phyloP scores from a whole-genome alignment of 2,113 vertebrate genomes.

The Noturus placidus region DNA sequence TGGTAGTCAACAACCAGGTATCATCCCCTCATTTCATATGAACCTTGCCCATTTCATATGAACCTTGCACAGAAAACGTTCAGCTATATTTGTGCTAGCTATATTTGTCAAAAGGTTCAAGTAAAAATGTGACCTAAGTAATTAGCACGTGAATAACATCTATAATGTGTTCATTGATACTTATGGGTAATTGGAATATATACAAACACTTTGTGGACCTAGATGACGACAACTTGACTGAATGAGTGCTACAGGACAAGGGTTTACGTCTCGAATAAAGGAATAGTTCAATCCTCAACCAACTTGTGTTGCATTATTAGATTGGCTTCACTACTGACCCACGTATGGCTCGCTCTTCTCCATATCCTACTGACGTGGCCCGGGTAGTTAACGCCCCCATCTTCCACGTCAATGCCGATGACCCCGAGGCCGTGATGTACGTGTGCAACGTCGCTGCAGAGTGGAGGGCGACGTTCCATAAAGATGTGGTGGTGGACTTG shows the following conservation, averaged over 20 bases:
- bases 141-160: not conserved
- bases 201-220: not conserved
- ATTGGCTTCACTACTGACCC: conserved; percentile 98
- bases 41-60: not conserved
- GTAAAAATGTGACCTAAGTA: not conserved
- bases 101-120: not conserved
- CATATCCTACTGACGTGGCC: conserved; percentile 91
- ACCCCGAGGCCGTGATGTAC: conserved; percentile 93
- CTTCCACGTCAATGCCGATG: conserved; percentile 95
- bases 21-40: not conserved
- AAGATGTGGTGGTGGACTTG: conserved; percentile 96
- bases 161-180: not conserved
- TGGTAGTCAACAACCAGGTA: conserved; percentile 96
- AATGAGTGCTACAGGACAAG: not conserved
- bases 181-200: not conserved
- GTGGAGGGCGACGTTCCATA: conserved; percentile 95
- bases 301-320: conserved; percentile 61
- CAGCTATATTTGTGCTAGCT: not conserved
- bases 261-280: not conserved
- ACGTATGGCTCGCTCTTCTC: conserved; percentile 92
- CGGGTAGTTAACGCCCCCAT: conserved; percentile 96
- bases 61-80: not conserved
- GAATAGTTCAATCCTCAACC: not conserved
- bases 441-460: conserved; percentile 96
- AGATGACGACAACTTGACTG: not conserved